Evolutionary conservation across 2,797 vertebrate genomes (phyloP).

Genomic region (Syndactyla subalaris): DNA sequence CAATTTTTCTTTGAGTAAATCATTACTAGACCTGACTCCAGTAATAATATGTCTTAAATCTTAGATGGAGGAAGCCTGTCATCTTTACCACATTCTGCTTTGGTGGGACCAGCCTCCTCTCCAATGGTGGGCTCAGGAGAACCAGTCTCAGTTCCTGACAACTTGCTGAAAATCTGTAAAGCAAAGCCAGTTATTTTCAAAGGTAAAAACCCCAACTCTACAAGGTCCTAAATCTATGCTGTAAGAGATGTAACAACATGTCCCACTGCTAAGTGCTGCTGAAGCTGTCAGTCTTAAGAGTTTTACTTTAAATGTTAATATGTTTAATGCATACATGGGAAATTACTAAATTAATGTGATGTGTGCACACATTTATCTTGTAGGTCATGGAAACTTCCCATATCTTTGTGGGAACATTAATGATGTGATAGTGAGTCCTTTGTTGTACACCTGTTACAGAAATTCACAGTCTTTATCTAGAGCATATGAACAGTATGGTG

Average conservation of each 20-base stretch:
- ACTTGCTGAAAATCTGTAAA: slow-evolving; percentile 91
- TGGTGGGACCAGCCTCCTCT: slow-evolving; percentile 69
- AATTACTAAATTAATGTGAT: neutral
- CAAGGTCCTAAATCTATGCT: neutral
- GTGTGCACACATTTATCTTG: neutral
- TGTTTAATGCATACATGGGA: neutral
- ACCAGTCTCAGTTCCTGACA: slow-evolving; percentile 90
- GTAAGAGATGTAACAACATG: neutral
- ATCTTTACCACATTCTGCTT: slow-evolving; percentile 78
- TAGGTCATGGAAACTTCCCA: slow-evolving; percentile 94
- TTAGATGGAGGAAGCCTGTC: slow-evolving; percentile 78
- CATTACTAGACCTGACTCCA: neutral
- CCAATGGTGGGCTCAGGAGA: slow-evolving; percentile 77
- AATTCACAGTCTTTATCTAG: slow-evolving; percentile 91
- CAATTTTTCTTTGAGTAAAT: neutral
- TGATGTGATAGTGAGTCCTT: slow-evolving; percentile 90
- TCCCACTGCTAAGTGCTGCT: neutral
- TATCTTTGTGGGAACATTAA: slow-evolving; percentile 90
- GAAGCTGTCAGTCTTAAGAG: neutral
- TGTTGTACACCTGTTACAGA: slow-evolving; percentile 91
- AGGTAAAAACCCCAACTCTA: slow-evolving; percentile 75
- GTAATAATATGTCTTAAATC: neutral
- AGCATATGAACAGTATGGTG: slow-evolving; percentile 89
- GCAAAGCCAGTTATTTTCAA: slow-evolving; percentile 95
- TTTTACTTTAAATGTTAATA: neutral